A percentile compares a stretch with the other conserved stretches of the same genome.
These are phyloP conservation scores for Bufotes viridis DNA, from an alignment of 2,797 vertebrate species.

Conservation along the genomic window DNA sequence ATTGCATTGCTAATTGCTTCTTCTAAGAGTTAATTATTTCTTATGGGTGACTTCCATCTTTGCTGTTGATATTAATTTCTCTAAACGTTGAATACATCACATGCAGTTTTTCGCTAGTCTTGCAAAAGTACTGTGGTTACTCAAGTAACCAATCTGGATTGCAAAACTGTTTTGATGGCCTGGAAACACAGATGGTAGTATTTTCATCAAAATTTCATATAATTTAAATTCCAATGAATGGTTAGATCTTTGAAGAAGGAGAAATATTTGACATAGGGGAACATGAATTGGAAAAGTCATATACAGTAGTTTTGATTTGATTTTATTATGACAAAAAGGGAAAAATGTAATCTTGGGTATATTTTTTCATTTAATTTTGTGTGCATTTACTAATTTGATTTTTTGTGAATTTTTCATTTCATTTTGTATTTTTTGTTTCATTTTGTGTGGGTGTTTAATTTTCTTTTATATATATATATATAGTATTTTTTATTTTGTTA, in stretches of 20 bases:
- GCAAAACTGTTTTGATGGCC: constrained; percentile 22
- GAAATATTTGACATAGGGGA: not conserved
- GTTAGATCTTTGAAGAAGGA: constrained; percentile 2
- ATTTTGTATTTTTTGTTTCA: too few species aligned
- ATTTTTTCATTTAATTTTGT: not conserved
- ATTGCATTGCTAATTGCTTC: not conserved
- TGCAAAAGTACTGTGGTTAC: constrained; percentile 5
- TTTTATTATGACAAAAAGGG: not conserved
- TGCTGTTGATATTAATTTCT: not conserved
- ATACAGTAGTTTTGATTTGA: not conserved
- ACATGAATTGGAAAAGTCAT: not conserved
- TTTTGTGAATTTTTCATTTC: not conserved
- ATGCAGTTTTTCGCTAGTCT: not conserved
- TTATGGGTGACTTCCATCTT: not conserved
- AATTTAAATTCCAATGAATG: constrained; percentile 8
- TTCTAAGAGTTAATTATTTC: not conserved
- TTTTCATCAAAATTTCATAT: constrained; percentile 34
- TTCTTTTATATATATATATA: too few species aligned
- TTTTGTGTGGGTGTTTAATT: too few species aligned
- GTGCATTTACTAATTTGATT: not conserved
- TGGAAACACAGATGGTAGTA: constrained; percentile 44
- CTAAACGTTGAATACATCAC: not conserved
- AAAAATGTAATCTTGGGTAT: not conserved
- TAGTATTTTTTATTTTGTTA: too few species aligned
- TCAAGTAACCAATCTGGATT: constrained; percentile 12